Base-by-base conservation (phyloP, 2,797 vertebrate species). In the Odontamblyopus lacepedii region DNA sequence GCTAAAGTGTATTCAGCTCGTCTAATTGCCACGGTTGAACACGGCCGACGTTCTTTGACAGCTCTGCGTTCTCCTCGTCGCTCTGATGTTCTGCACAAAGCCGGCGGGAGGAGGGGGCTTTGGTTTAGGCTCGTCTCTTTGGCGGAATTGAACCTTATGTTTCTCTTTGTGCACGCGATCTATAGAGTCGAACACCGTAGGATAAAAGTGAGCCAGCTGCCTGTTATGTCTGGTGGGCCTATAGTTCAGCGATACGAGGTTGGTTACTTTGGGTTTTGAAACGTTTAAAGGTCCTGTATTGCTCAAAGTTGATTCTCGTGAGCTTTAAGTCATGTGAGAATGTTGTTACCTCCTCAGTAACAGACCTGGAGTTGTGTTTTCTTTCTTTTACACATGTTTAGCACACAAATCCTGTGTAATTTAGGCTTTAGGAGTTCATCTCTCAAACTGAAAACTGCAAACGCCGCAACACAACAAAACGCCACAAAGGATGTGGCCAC, bases 51-150 rank as follows among this genome's bases (percentile, higher is more conserved):
- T 65, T 76, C 74, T 82, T 62, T 80, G 70, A 65, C 68, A 63
- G 27, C 70, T 68, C 32, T 80, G 68, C 66, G 61, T 67, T 69
- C 67, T 64, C 70, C 64, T 78, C 56, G 68, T 67, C 59, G 79
- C 77, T 87, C 84, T 87, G 85, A 88, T 88, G 75, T 80, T 72
- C 63, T 67, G 74, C 76, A 89, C 91, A 89, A 83, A 83, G 79
- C 83, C 67, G 12, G 73, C 27, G 70, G 77, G 82, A 77, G 86
- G n/a, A 71, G 81, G 81, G 71, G 72, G 78, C 85, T 83, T 92
- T 90, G 91, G 89, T 93, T 72, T 77, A 81, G 70, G 79, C 41
- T 73, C 73, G 81, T 81, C 78, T 60, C 69, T 91, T 90, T 92
- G 90, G 92, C 92, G 85, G 72, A 67, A 65, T 29, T 80, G 83